Evolutionary conservation across 1,140 invertebrate genomes (phyloP), one percentile per base, ranked within the genome.

Genomic region (Steinernema feltiae): DNA sequence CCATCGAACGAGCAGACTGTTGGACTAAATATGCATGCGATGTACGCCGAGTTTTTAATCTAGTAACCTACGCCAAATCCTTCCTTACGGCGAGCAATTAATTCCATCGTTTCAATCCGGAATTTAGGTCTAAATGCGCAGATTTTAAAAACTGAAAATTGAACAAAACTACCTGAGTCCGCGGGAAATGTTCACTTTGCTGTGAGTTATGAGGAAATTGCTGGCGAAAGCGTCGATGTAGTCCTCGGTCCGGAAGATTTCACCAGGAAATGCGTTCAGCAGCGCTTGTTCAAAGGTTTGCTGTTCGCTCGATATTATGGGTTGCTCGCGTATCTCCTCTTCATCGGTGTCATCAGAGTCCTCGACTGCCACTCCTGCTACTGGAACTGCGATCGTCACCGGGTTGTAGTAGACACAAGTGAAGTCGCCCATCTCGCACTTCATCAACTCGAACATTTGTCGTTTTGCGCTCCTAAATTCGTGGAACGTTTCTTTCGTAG

Each of bases 371-470:
- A n/a, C 7, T 46, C n/a, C 41, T 46, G 41, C 7, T 7, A 7
- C 41, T 7, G 35, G 35, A 21, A 17, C 15, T 7, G 24, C 53
- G 53, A 63, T 12, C 2, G 53, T 63, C 3, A 63, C 53, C 3
- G 53, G 53, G 53, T 21, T 27, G 53, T 63, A 63, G 24, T 63
- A 63, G 24, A 63, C 15, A 21, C 53, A 63, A 3, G 7, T 63
- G 24, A 63, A 63, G 24, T 63, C 53, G 53, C 53, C 53, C 53
- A 63, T 63, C 3, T 63, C 53, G 53, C 53, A 63, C 24, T 63
- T 63, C 53, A 63, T 17, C 53, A 63, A 21, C 24, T 63, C 53
- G 53, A n/a, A 63, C 53, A 63, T 63, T 27, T 27, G 12, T 3
- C 53, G 53, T 21, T 27, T 63, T 63, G 7, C 53, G 15, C 24